Evolutionary conservation across 1,140 invertebrate genomes (phyloP).

Genomic region (Euura lappo): DNA sequence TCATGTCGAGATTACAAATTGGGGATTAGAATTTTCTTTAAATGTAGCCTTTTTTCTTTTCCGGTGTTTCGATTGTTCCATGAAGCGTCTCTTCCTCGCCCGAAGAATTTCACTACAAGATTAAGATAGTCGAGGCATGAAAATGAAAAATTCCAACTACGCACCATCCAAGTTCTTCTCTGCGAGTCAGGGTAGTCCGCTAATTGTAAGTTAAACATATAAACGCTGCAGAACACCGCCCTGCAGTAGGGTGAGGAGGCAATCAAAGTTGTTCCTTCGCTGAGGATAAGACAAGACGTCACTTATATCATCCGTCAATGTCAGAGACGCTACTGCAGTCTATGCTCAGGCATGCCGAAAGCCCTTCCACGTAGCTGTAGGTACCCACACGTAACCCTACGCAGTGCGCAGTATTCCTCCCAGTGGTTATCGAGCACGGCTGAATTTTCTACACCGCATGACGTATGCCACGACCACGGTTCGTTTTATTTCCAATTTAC

Average conservation of each 20-base stretch:
- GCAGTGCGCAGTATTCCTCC: constrained; percentile 9
- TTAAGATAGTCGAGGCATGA: no score
- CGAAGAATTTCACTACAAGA: no score
- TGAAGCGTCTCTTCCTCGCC: no score
- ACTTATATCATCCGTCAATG: constrained; percentile 36
- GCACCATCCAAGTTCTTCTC: no score
- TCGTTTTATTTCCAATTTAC: constrained; percentile 41
- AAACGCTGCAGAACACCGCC: background rate
- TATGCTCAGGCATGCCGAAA: background rate
- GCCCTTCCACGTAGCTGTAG: background rate
- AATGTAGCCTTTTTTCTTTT: background rate
- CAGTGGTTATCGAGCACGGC: constrained; percentile 19
- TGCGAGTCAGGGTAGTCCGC: background rate
- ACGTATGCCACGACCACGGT: constrained; percentile 28
- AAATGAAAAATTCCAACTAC: no score
- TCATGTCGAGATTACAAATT: background rate
- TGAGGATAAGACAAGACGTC: constrained; percentile 17
- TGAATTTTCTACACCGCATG: constrained; percentile 31
- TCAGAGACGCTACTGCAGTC: constrained; percentile 18
- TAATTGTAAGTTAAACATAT: constrained; percentile 9
- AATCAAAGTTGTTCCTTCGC: constrained; percentile 18
- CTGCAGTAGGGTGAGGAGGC: background rate
- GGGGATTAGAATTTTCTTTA: background rate
- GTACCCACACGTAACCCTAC: background rate
- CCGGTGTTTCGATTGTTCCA: background rate